phyloP scores from a whole-genome alignment of 2,888 invertebrate genomes.

The Aleiodes alternator region DNA sequence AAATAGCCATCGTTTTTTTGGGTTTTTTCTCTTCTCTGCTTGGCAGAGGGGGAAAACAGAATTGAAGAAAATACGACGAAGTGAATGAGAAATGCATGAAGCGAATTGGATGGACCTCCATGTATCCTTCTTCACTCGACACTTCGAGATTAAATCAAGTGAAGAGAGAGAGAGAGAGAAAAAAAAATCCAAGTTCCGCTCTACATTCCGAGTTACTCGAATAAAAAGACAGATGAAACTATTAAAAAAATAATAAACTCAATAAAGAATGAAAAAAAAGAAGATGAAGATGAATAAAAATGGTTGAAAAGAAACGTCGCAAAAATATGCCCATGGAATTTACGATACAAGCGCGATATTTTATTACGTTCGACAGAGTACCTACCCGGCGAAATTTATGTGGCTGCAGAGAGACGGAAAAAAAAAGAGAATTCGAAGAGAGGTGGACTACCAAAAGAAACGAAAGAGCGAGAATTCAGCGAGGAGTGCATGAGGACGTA shows the following conservation, averaged over 20 bases:
- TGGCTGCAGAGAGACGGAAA: constrained; percentile 57
- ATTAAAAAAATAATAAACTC: constrained; percentile 21
- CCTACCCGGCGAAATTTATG: constrained; percentile 68
- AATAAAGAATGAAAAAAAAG: constrained; percentile 18
- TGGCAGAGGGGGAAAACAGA: background rate
- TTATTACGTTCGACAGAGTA: constrained; percentile 70
- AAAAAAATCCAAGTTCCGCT: background rate
- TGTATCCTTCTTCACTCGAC: constrained; percentile 12
- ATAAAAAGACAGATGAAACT: background rate
- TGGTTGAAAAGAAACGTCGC: constrained; percentile 56
- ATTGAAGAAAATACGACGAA: background rate
- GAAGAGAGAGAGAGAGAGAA: background rate
- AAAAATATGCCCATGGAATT: constrained; percentile 67
- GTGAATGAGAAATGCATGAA: constrained; percentile 14
- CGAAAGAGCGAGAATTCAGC: constrained; percentile 49
- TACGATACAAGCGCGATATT: constrained; percentile 69
- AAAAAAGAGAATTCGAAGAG: constrained; percentile 31
- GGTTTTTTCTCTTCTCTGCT: background rate
- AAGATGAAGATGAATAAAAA: constrained; percentile 36
- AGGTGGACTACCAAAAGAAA: constrained; percentile 41
- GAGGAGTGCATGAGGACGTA: constrained; percentile 41
- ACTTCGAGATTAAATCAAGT: constrained; percentile 12
- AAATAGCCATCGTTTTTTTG: background rate
- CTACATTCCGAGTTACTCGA: background rate
- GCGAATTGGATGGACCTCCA: background rate